Percentiles rank a stretch among this genome's conserved stretches.
phyloP scores from a whole-genome alignment of 2,888 invertebrate species.

The Gonocerus acuteangulatus region DNA sequence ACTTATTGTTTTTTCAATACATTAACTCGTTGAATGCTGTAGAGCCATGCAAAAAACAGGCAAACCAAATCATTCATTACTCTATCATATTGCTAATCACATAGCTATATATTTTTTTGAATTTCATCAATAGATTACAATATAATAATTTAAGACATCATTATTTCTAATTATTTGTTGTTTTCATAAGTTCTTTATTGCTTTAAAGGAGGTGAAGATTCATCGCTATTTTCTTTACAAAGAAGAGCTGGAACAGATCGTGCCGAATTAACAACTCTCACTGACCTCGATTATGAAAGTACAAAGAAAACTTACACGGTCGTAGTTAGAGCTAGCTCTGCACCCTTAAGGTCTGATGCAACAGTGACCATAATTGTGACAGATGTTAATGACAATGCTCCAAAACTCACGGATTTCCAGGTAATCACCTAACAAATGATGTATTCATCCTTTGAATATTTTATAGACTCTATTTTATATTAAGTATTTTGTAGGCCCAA shows the following conservation, averaged over 20 bases:
- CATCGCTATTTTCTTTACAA: slow-evolving; percentile 73
- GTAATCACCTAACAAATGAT: slow-evolving; percentile 33
- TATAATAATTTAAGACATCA: too few species aligned
- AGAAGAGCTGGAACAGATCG: slow-evolving; percentile 73
- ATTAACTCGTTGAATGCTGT: too few species aligned
- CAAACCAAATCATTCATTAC: too few species aligned
- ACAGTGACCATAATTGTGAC: slow-evolving; percentile 81
- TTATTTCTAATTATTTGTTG: too few species aligned
- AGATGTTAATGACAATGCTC: slow-evolving; percentile 93
- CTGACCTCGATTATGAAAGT: slow-evolving; percentile 94
- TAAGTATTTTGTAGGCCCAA: too few species aligned
- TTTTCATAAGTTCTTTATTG: slow-evolving; percentile 1
- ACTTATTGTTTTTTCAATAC: too few species aligned
- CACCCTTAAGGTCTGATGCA: slow-evolving; percentile 80
- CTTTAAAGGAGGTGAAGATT: slow-evolving; percentile 67
- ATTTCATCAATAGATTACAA: too few species aligned
- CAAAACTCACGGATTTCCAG: slow-evolving; percentile 77
- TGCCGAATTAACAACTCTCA: slow-evolving; percentile 80
- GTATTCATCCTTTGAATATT: too few species aligned
- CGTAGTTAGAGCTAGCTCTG: slow-evolving; percentile 81
- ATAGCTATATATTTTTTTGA: too few species aligned
- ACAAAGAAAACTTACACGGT: slow-evolving; percentile 81
- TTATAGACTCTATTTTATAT: too few species aligned
- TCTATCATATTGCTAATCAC: too few species aligned
- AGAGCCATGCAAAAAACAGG: too few species aligned